These are phyloP conservation scores for Lycocerus yunnanus DNA, from an alignment of 2,888 invertebrate species.

Conservation along the genomic window DNA sequence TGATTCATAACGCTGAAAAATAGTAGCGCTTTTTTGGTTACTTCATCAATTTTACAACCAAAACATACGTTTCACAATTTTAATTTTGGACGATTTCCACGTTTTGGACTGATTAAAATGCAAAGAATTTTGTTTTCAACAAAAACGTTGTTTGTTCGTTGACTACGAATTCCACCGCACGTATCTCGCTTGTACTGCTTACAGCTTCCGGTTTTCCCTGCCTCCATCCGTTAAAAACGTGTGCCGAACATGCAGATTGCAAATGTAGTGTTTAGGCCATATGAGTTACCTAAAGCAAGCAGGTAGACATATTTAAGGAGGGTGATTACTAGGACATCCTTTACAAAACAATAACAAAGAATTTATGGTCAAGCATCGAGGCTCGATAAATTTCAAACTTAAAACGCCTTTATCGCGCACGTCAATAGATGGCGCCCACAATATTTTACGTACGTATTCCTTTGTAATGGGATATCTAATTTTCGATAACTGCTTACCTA, in stretches of 20 bases:
- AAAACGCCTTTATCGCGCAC: not conserved
- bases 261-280: too few relatives aligned
- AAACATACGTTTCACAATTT: not conserved
- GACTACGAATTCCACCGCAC: too few relatives aligned
- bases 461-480: not conserved
- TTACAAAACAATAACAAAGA: too few relatives aligned
- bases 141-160: not conserved
- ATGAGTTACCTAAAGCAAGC: not conserved
- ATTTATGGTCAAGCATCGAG: too few relatives aligned
- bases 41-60: not conserved
- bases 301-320: too few relatives aligned
- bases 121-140: not conserved
- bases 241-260: too few relatives aligned
- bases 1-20: not conserved
- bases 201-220: not conserved
- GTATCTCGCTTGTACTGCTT: too few relatives aligned
- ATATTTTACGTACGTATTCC: not conserved
- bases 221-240: too few relatives aligned
- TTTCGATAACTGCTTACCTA: slow-evolving; percentile 56
- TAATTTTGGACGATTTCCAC: not conserved
- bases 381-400: too few relatives aligned
- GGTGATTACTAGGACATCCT: too few relatives aligned
- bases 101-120: not conserved
- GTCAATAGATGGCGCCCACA: not conserved
- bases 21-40: not conserved